phyloP scores from a whole-genome alignment of 2,113 vertebrate species.

The Electrona antarctica region DNA sequence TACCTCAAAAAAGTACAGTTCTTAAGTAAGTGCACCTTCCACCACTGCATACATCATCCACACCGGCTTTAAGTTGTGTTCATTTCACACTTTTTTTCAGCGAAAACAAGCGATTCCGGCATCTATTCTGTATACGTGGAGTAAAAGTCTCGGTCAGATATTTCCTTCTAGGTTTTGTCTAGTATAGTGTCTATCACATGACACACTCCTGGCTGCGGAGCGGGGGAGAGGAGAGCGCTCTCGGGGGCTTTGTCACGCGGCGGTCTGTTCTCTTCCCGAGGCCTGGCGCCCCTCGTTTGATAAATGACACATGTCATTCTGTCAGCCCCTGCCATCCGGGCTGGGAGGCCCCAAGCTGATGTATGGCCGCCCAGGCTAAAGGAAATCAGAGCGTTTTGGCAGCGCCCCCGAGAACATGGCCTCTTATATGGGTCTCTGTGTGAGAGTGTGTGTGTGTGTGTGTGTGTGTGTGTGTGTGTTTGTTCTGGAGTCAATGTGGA shows the following conservation, averaged over 20 bases:
- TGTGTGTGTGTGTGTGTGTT: conserved; percentile 58
- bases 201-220: conserved; percentile 42
- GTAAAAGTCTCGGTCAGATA: too few relatives aligned
- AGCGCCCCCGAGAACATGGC: conserved; percentile 87
- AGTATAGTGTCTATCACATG: conserved; percentile 57
- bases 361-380: conserved; percentile 90
- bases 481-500: conserved; percentile 60
- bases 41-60: too few relatives aligned
- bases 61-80: too few relatives aligned
- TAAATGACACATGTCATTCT: conserved; percentile 99
- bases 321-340: conserved; percentile 97
- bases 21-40: too few relatives aligned
- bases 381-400: conserved; percentile 97
- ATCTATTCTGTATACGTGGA: too few relatives aligned
- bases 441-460: conserved; percentile 41
- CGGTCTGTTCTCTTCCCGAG: conserved; percentile 84
- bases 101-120: too few relatives aligned
- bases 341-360: conserved; percentile 92
- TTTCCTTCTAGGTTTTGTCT: conserved; percentile 62
- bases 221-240: conserved; percentile 49
- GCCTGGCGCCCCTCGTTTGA: conserved; percentile 94
- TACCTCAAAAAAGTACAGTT: too few relatives aligned
- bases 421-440: conserved; percentile 81
- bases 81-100: too few relatives aligned
- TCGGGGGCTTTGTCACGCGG: conserved; percentile 59